These are phyloP conservation scores for Oreochromis mossambicus DNA, from an alignment of 2,797 vertebrate genomes.

Conservation along the genomic window DNA sequence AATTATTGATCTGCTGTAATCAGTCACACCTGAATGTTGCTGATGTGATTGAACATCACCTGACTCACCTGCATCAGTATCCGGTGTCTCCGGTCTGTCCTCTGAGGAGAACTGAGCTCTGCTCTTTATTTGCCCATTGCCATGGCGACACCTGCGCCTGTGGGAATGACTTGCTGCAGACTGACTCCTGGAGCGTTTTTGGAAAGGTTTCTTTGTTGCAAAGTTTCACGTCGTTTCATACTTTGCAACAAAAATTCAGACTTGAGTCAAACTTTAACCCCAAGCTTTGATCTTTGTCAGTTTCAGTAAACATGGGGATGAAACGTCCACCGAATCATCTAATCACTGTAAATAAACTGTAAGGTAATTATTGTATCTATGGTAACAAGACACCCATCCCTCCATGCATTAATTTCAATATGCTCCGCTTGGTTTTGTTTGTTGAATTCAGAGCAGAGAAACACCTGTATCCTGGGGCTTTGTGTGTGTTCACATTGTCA, in stretches of 20 bases:
- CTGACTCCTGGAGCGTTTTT: neutral
- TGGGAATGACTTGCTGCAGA: neutral
- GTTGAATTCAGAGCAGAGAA: neutral
- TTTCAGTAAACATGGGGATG: neutral
- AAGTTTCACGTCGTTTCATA: neutral
- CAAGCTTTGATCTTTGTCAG: neutral
- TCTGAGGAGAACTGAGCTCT: neutral
- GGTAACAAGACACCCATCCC: neutral
- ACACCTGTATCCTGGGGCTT: neutral
- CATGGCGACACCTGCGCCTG: neutral
- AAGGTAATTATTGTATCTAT: neutral
- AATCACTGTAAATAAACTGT: neutral
- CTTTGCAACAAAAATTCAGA: neutral
- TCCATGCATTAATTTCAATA: neutral
- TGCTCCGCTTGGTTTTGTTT: neutral
- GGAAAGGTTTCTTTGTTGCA: neutral
- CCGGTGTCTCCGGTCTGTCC: neutral
- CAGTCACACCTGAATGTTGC: neutral
- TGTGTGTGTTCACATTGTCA: neutral
- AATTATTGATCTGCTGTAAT: neutral
- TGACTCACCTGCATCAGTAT: neutral
- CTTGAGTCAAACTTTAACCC: neutral
- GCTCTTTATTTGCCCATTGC: neutral
- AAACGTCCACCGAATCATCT: neutral
- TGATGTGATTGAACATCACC: neutral